Conservation (phyloP, 2,113 vertebrate species). For the Rostratula benghalensis region DNA sequence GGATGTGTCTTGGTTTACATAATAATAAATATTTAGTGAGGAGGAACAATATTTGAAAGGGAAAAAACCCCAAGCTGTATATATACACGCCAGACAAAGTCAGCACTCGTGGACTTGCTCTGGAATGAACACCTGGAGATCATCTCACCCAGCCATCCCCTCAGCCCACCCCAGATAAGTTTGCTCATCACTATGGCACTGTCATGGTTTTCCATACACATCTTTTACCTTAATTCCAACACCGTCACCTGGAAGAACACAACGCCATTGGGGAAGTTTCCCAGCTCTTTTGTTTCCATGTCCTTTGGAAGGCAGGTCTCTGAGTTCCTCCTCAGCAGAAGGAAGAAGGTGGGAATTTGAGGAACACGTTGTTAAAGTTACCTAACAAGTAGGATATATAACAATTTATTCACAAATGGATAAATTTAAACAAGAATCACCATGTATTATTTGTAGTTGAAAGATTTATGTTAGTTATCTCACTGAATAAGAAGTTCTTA, state of each 20-base stretch:
- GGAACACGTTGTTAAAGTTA: background rate
- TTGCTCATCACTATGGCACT: background rate
- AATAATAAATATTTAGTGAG: background rate
- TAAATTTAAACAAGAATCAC: background rate
- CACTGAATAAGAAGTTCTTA: background rate
- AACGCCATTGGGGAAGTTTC: background rate
- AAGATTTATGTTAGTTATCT: background rate
- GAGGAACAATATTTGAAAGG: background rate
- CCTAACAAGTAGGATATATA: background rate
- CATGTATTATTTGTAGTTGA: background rate
- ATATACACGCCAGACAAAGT: background rate
- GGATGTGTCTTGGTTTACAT: background rate
- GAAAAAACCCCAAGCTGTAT: background rate
- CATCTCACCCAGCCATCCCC: background rate
- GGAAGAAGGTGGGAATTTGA: background rate
- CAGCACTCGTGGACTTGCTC: background rate
- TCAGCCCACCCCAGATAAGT: background rate
- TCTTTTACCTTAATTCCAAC: background rate
- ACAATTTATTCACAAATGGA: background rate
- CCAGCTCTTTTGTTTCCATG: background rate
- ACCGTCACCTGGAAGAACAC: slow-evolving; percentile 6
- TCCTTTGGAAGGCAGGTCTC: background rate
- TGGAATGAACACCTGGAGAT: slow-evolving; percentile 18
- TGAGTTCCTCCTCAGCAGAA: background rate
- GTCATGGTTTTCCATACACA: background rate